Percentiles rank a stretch among this genome's conserved stretches.
Evolutionary conservation across 1,140 invertebrate genomes (phyloP).

Genomic region (Bombus soroeensis): DNA sequence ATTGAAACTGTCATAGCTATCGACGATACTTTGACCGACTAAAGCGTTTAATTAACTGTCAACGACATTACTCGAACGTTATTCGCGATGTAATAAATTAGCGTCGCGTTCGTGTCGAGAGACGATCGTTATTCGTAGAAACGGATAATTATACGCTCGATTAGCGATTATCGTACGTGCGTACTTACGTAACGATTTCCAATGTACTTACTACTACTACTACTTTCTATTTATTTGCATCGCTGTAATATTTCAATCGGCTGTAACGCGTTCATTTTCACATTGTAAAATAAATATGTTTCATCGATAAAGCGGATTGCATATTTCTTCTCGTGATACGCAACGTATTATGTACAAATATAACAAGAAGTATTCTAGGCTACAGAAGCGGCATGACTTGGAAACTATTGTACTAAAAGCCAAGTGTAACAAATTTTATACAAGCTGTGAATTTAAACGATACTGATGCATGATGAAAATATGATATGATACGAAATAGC

Average conservation of each 20-base stretch:
- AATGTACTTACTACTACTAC: neutral
- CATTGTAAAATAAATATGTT: neutral
- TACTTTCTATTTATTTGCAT: neutral
- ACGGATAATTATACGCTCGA: neutral
- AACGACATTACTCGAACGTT: neutral
- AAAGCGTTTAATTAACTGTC: too few species aligned
- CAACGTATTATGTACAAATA: neutral
- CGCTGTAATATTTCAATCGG: too few species aligned
- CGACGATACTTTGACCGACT: neutral
- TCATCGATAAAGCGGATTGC: too few species aligned
- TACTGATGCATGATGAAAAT: neutral
- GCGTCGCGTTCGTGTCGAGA: too few species aligned
- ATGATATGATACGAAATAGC: neutral
- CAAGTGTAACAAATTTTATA: too few species aligned
- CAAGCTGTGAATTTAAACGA: neutral
- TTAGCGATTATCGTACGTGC: neutral
- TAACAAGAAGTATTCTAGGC: neutral
- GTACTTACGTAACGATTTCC: conserved; percentile 1
- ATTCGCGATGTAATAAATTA: too few species aligned
- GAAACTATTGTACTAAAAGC: neutral
- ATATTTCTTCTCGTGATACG: neutral
- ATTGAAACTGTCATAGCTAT: too few species aligned
- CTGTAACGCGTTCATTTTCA: neutral
- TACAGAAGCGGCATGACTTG: conserved; percentile 40
- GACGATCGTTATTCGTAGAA: neutral